Percentiles rank a stretch among this genome's conserved stretches.
Conservation (phyloP, 2,113 vertebrate genomes). For the Rhineura floridana region DNA sequence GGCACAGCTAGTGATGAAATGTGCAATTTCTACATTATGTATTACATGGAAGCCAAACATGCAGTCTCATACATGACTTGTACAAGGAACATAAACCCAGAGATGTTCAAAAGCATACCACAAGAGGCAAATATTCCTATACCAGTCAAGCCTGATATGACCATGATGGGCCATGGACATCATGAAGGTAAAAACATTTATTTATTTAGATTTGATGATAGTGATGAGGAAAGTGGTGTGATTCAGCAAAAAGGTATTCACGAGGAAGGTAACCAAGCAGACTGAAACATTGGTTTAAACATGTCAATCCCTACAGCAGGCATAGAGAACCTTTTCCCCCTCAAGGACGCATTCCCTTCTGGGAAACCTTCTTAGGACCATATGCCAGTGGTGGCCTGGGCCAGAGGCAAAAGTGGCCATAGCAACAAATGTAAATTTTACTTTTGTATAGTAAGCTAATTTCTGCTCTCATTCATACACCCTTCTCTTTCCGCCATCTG, state of each 20-base stretch:
- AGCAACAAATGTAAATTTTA: too few relatives aligned
- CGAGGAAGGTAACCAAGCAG: background rate
- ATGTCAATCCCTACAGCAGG: background rate
- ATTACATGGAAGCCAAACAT: constrained; percentile 94
- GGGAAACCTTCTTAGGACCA: too few relatives aligned
- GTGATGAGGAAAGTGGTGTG: background rate
- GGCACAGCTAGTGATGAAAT: constrained; percentile 94
- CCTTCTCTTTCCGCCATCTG: too few relatives aligned
- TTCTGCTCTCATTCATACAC: too few relatives aligned
- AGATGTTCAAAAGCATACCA: constrained; percentile 87
- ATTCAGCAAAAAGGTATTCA: background rate
- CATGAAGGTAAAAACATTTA: constrained; percentile 79
- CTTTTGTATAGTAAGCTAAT: too few relatives aligned
- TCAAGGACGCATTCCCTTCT: too few relatives aligned
- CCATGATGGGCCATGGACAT: constrained; percentile 82
- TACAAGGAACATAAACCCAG: constrained; percentile 80
- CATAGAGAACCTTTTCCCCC: too few relatives aligned
- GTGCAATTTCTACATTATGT: constrained; percentile 99
- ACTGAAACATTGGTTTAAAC: background rate
- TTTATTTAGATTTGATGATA: background rate
- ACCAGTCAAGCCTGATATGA: constrained; percentile 77
- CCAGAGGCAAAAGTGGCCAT: too few relatives aligned
- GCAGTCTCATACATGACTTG: constrained; percentile 91
- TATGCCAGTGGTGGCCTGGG: too few relatives aligned
- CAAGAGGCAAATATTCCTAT: constrained; percentile 89